phyloP scores from a whole-genome alignment of 2,113 vertebrate genomes.

The Brachypodius melanocephalos region DNA sequence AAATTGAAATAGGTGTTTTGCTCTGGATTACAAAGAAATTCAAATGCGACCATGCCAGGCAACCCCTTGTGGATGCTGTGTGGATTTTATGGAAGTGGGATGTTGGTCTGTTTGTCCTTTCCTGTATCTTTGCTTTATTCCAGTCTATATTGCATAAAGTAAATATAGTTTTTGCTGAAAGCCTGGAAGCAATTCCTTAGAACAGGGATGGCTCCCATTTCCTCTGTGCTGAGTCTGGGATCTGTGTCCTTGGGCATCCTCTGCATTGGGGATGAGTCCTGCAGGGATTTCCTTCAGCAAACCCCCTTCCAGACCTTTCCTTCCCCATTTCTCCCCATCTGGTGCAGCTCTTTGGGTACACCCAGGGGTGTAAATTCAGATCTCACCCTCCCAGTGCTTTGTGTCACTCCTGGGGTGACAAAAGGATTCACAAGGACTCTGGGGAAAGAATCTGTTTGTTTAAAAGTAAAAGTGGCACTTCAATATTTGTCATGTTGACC shows the following conservation, averaged over 20 bases:
- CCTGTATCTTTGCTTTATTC: background rate
- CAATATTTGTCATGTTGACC: background rate
- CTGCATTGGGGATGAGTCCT: rapidly evolving
- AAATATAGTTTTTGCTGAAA: background rate
- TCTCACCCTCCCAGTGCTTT: rapidly evolving
- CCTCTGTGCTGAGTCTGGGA: background rate
- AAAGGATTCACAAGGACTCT: background rate
- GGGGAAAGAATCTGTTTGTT: background rate
- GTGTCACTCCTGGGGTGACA: background rate
- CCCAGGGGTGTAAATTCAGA: rapidly evolving
- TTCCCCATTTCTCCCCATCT: rapidly evolving
- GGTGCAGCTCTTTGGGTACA: background rate
- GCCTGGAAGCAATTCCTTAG: background rate
- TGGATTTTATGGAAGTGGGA: background rate
- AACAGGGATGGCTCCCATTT: rapidly evolving
- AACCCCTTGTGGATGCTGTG: rapidly evolving
- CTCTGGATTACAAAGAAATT: background rate
- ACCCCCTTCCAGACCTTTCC: background rate
- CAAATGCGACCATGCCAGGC: rapidly evolving
- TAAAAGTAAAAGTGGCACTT: background rate
- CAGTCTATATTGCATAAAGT: background rate
- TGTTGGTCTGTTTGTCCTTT: background rate
- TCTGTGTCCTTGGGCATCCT: background rate
- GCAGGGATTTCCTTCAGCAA: background rate
- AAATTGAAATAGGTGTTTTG: rapidly evolving